Evolutionary conservation across 2,113 vertebrate genomes (phyloP), one percentile per base, ranked within the genome.

Genomic region (Cisticola juncidis): DNA sequence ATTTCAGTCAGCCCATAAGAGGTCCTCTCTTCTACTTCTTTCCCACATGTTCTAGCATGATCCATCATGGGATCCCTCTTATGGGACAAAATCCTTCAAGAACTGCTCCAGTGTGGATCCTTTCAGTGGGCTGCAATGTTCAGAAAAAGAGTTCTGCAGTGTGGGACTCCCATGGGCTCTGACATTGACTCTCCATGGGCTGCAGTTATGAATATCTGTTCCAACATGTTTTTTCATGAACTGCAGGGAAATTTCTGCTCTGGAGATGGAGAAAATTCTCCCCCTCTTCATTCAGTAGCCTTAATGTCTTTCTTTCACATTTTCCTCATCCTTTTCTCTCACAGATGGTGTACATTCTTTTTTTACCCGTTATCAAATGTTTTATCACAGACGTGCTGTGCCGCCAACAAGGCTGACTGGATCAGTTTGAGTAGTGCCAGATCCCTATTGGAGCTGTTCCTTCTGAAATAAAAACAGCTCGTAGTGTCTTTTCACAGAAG

Each of bases 281-380:
- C 5, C 2, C 1, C 1, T 69, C 13, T 11, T 73, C 24, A 17
- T 38, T 82, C 33, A 69, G 3, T 5, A 38, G 19, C 1, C 2
- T 48, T 38, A 10, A 20, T 10, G 7, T 36, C 58, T 12, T 69
- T 79, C 18, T 64, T 58, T 79, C 56, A 40, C 9, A 17, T 87
- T 73, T 71, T 60, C 8, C 5, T 38, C 19, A 68, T 11, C 10
- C 5, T 81, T 88, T 28, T 56, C 24, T 58, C 26, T 54, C 36
- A 28, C 8, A 82, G 9, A 8, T 40, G 5, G 5, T 51, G 12
- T 5, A 35, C 3, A 23, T 28, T 26, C 0, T 36, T 65, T 71
- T 60, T 80, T 44, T 20, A 45, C 2, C 1, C 7, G 61, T 87
- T 40, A 61, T 29, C 57, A 81, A 66, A 40, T 61, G 45, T 14